Evolutionary conservation across 2,888 invertebrate genomes (phyloP).

Genomic region (Bellardia pandia): DNA sequence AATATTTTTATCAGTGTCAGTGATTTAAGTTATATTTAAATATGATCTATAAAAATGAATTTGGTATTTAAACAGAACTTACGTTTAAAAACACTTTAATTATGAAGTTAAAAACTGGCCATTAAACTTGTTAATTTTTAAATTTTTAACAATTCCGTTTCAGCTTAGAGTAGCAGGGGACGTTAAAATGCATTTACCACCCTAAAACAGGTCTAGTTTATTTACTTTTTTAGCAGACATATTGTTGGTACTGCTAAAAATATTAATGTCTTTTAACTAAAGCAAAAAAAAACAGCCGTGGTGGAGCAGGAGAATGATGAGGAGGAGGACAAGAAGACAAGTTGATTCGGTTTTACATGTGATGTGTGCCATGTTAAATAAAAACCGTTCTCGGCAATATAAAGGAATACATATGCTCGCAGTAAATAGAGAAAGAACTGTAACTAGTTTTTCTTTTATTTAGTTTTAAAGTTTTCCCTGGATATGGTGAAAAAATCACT

Average conservation of each 20-base stretch:
- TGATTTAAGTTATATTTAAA: too few species aligned
- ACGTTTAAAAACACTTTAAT: too few species aligned
- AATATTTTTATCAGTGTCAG: too few species aligned
- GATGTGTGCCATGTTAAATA: conserved; percentile 41
- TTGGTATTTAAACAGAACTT: too few species aligned
- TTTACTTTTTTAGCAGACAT: background rate
- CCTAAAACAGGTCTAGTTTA: conserved; percentile 21
- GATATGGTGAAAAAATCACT: conserved; percentile 53
- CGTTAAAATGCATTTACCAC: too few species aligned
- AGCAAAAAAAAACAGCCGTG: background rate
- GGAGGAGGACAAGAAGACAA: conserved; percentile 52
- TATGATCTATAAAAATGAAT: too few species aligned
- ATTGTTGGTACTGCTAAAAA: too few species aligned
- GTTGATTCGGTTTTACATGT: conserved; percentile 49
- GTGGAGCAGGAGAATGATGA: conserved; percentile 12
- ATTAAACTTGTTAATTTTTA: too few species aligned
- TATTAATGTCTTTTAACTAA: background rate
- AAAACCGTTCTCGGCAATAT: background rate
- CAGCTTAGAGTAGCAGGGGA: conserved; percentile 7
- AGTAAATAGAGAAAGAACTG: conserved; percentile 15
- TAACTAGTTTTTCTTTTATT: conserved; percentile 9
- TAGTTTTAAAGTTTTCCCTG: conserved; percentile 16
- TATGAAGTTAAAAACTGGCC: too few species aligned
- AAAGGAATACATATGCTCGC: background rate
- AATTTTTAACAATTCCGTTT: background rate